phyloP scores from a whole-genome alignment of 2,797 vertebrate genomes.

The Myotis myotis region DNA sequence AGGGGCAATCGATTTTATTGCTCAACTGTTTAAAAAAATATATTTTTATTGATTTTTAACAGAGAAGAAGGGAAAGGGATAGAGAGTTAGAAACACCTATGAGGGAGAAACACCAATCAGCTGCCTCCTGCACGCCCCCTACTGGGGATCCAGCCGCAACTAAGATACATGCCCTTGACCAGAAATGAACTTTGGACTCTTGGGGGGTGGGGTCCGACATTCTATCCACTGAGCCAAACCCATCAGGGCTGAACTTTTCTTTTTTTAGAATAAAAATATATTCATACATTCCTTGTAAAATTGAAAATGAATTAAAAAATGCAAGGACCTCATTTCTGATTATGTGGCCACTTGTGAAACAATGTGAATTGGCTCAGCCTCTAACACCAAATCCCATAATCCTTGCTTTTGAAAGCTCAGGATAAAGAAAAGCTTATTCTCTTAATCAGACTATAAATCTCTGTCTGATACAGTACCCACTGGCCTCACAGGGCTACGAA shows the following conservation, averaged over 20 bases:
- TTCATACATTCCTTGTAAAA: not conserved
- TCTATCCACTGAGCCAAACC: too few relatives aligned
- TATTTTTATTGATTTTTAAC: too few relatives aligned
- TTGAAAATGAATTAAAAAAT: conserved; percentile 31
- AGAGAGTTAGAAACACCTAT: not conserved
- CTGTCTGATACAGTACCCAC: not conserved
- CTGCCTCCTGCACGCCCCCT: not conserved
- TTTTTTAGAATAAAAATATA: not conserved
- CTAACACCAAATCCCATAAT: not conserved
- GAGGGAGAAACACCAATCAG: not conserved
- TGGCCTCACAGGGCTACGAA: not conserved
- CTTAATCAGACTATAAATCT: not conserved
- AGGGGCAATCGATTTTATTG: not conserved
- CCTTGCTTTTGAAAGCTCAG: not conserved
- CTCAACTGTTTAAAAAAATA: not conserved
- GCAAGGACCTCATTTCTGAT: not conserved
- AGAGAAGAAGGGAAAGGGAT: too few relatives aligned
- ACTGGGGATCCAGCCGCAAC: not conserved
- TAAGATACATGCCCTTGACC: not conserved
- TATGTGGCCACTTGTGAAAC: not conserved
- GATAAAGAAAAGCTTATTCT: not conserved
- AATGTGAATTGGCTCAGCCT: not conserved
- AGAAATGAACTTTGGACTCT: too few relatives aligned
- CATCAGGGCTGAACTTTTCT: too few relatives aligned
- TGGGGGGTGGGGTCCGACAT: fast-evolving